Percentiles rank a stretch among this genome's conserved stretches.
phyloP scores from a whole-genome alignment of 2,113 vertebrate genomes.

The Rattus norvegicus region GRCr8 NC_086019.1:127563001-127563500 shows the following conservation, averaged over 20 bases:
- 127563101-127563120: neutral
- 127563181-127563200: neutral
- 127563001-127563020: neutral
- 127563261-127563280: neutral
- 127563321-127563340: neutral
- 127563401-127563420: neutral
- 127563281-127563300: neutral
- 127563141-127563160: neutral
- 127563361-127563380: neutral
- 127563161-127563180: neutral
- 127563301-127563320: neutral
- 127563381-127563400: neutral
- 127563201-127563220: neutral
- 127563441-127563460: neutral
- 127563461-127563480: neutral
- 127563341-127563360: neutral
- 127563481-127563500: neutral
- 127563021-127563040: neutral
- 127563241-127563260: neutral
- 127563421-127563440: neutral
- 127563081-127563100: constrained; percentile 5
- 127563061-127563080: neutral
- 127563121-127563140: constrained; percentile 19
- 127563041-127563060: neutral
- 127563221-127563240: neutral